Conservation (phyloP, 2,113 vertebrate species). For the Probosciger aterrimus region DNA sequence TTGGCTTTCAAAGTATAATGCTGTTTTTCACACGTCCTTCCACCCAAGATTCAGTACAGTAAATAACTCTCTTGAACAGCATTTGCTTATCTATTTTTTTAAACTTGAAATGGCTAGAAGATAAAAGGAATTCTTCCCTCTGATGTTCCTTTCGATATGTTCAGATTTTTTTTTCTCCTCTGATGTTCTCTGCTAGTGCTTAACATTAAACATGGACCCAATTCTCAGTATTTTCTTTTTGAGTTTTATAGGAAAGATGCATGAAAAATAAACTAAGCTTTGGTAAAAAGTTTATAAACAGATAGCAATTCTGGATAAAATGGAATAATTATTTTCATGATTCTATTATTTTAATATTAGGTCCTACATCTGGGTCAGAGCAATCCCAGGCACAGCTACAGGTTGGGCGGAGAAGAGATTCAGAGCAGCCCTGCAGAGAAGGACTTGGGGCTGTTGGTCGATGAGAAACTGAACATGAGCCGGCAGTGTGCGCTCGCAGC, state of each 20-base stretch:
- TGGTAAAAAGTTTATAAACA: neutral
- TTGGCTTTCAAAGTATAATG: neutral
- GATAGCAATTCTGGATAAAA: neutral
- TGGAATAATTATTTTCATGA: neutral
- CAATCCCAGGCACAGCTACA: too few relatives aligned
- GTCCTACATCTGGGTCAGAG: too few relatives aligned
- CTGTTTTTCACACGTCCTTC: conserved; percentile 2
- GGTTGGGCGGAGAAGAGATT: too few relatives aligned
- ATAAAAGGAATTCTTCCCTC: neutral
- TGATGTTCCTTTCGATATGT: neutral
- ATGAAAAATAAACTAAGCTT: neutral
- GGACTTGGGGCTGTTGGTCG: too few relatives aligned
- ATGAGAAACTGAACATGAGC: too few relatives aligned
- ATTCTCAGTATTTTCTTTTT: neutral
- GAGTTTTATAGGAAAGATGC: neutral
- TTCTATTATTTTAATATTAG: neutral
- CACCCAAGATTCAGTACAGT: neutral
- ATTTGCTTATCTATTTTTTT: neutral
- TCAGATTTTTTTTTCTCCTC: neutral
- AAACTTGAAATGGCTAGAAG: neutral
- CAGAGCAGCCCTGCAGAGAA: too few relatives aligned
- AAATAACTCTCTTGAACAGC: neutral
- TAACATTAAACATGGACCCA: neutral
- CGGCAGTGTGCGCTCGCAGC: too few relatives aligned
- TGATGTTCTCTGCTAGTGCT: neutral